Evolutionary conservation across 2,888 invertebrate genomes (phyloP), one percentile per base, ranked within the genome.

Genomic region (Dolomedes plantarius): DNA sequence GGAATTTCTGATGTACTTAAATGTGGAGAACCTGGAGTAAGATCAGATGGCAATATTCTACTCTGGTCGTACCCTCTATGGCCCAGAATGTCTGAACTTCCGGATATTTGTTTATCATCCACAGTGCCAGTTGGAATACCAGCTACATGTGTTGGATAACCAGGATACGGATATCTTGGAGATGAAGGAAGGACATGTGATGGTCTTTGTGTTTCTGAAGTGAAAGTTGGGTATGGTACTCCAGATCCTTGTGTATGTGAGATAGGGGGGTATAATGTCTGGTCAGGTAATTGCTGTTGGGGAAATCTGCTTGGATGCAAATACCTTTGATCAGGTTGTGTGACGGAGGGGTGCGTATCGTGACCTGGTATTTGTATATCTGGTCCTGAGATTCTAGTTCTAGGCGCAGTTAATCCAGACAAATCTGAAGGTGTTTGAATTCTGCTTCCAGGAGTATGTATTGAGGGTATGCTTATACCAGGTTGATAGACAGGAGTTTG

Each of bases 121-220:
- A 1, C 3, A 5, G 11, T 23, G 3, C 23, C 56, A 56, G 3
- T 23, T 23, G 19, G 16, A 5, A 11, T 23, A 1, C 23, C 56
- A 56, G 3, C 23, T 23, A 23, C 5, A 3, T 11, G 23, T 23
- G 41, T 75, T 28, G 36, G 65, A 46, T 46, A 16, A 11, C 36
- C n/a, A n/a, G 28, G 41, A 19, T 65, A 46, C 41, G 76, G 76
- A 3, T 67, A 3, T 6, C 67, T 76, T n/a, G 65, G 76, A 7
- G 27, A 65, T 46, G 29, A 16, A 19, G 41, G 64, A 23, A 62
- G 16, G 23, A 23, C n/a, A n/a, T n/a, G n/a, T n/a, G n/a, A n/a
- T 0, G 32, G 62, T 27, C 32, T 27, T 16, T 27, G 64, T 28
- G 36, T 1, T 11, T 50, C 56, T n/a, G 56, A 31, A 19, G 16